A percentile compares a stretch with the other conserved stretches of the same genome.
Evolutionary conservation across 2,888 invertebrate genomes (phyloP).

Genomic region (Ormyrus rosae): DNA sequence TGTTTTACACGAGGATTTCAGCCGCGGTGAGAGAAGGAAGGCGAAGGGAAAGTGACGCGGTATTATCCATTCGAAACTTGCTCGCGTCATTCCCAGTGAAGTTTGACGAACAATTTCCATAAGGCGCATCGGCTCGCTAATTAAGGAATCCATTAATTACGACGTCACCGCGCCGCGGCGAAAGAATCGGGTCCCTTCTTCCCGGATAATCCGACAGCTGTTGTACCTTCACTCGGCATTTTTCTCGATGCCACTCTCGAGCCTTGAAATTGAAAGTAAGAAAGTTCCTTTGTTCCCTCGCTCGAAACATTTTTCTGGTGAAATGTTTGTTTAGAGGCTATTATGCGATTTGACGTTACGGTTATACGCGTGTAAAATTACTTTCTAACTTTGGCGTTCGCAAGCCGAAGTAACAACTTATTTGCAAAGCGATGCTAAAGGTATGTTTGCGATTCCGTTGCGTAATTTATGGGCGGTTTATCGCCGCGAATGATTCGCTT

Average conservation of each 20-base stretch:
- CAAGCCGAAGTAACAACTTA: too few relatives aligned
- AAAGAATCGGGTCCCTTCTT: neutral
- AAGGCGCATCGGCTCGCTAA: conserved; percentile 36
- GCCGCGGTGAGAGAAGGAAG: neutral
- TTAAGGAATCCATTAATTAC: conserved; percentile 48
- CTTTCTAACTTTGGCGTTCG: too few relatives aligned
- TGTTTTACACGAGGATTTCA: conserved; percentile 32
- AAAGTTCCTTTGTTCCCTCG: conserved; percentile 47
- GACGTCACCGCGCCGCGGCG: conserved; percentile 4
- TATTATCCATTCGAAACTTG: conserved; percentile 31
- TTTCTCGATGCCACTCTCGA: neutral
- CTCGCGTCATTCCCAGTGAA: conserved; percentile 33
- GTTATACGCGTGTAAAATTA: too few relatives aligned
- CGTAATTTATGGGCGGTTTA: too few relatives aligned
- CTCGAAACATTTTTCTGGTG: too few relatives aligned
- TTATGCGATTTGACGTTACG: too few relatives aligned
- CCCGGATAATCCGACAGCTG: too few relatives aligned
- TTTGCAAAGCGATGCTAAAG: too few relatives aligned
- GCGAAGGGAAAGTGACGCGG: conserved; percentile 36
- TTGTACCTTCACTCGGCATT: neutral
- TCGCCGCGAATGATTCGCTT: too few relatives aligned
- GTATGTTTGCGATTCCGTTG: too few relatives aligned
- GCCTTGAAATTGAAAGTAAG: conserved; percentile 28
- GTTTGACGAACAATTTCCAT: conserved; percentile 46
- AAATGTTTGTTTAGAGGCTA: too few relatives aligned